phyloP scores from a whole-genome alignment of 2,113 vertebrate species.

The Ageneiosus marmoratus region DNA sequence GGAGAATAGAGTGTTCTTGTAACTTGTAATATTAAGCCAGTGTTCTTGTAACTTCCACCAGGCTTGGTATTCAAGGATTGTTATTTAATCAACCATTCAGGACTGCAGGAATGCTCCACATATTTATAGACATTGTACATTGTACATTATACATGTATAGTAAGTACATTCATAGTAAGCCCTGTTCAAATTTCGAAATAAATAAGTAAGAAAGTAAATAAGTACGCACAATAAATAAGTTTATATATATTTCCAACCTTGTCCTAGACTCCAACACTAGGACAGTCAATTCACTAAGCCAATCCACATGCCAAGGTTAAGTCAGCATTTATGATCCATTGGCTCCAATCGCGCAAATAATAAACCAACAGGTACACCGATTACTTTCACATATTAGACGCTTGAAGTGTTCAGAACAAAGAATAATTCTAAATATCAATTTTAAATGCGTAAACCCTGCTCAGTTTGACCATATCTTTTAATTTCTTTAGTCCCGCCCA shows the following conservation, averaged over 20 bases:
- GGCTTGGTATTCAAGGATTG: not conserved
- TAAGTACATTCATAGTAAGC: not conserved
- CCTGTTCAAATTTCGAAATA: not conserved
- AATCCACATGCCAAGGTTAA: not conserved
- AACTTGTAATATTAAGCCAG: too few species aligned
- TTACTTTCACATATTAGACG: not conserved
- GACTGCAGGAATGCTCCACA: not conserved
- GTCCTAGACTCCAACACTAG: not conserved
- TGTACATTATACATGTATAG: too few species aligned
- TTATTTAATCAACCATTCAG: not conserved
- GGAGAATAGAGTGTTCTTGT: too few species aligned
- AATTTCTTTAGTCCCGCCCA: not conserved
- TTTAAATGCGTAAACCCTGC: not conserved
- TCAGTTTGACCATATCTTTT: not conserved
- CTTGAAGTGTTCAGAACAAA: not conserved
- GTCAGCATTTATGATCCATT: not conserved
- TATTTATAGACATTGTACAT: not conserved
- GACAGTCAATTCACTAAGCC: too few species aligned
- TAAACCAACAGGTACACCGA: not conserved
- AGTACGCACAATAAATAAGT: not conserved
- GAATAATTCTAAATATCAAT: not conserved
- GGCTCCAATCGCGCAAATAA: not conserved
- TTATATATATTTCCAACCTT: not conserved
- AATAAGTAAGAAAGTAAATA: not conserved
- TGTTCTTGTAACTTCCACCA: not conserved